phyloP scores from a whole-genome alignment of 1,140 invertebrate genomes.

The Geopemphigus sp. region DNA sequence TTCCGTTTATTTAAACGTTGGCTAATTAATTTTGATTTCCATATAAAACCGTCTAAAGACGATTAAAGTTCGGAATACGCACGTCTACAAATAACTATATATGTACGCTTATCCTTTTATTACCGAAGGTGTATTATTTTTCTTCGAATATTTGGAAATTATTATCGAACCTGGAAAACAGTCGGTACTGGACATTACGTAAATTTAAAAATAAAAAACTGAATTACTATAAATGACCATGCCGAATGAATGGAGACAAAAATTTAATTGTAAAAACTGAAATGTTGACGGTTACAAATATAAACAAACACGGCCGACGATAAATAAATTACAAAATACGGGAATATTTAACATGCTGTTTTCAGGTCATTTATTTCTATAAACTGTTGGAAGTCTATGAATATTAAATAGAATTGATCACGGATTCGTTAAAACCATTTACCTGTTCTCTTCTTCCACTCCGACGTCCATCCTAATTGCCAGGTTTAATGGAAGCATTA shows the following conservation, averaged over 20 bases:
- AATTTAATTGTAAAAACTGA: neutral
- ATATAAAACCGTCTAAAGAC: neutral
- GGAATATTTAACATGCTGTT: neutral
- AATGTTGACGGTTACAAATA: neutral
- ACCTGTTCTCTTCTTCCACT: constrained; percentile 40
- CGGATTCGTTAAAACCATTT: constrained; percentile 28
- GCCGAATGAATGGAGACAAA: neutral
- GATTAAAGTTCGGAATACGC: neutral
- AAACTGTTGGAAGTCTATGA: constrained; percentile 20
- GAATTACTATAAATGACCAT: neutral
- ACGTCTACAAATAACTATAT: neutral
- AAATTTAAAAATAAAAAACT: neutral
- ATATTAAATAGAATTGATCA: constrained; percentile 10
- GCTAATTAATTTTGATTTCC: neutral
- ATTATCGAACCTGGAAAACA: neutral
- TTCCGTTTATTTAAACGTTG: neutral
- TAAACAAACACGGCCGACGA: neutral
- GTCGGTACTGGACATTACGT: neutral
- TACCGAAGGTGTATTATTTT: neutral
- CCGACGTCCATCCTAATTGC: constrained; percentile 32
- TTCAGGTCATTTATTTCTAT: constrained; percentile 8
- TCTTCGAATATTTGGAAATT: neutral
- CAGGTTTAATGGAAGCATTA: constrained; percentile 38
- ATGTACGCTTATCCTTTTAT: neutral
- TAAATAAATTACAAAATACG: neutral